Evolutionary conservation across 2,888 invertebrate genomes (phyloP), one percentile per base, ranked within the genome.

Genomic region (Kuschelorhynchus macadamiae): DNA sequence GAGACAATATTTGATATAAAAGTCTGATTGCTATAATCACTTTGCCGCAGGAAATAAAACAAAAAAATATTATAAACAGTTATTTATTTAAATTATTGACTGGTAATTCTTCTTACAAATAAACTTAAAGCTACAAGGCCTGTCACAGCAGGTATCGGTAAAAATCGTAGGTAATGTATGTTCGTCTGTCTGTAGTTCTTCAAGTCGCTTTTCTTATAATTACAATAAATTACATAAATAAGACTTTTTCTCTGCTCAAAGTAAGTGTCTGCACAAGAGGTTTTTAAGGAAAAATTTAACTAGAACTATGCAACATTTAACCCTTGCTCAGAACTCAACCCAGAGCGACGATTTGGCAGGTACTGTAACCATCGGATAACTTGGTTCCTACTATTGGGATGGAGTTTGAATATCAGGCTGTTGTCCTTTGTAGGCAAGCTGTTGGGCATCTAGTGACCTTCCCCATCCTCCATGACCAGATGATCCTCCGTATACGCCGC

Each of bases 381-480:
- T 30, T 32, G 41, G 30, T 61, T 60, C 16, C 63, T 67, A 59
- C 52, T 67, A 52, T 25, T 50, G 36, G 11, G 41, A 16, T 59
- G 60, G 61, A 41, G 55, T 16, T 70, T 78, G 81, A 89, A 82
- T 89, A 89, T 76, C 73, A 69, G 77, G 80, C 39, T 76, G 73
- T 83, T 94, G 93, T 73, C 89, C 92, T 74, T 89, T 88, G 85
- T 93, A 94, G 71, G 94, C 94, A 81, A 94, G 84, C 78, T 90
- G 90, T 81, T 94, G 93, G 70, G 92, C 90, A 71, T 89, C 89
- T 71, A 91, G 83, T 63, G 92, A 91, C 76, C 94, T 88, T 61
- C 93, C 93, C 93, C 93, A 93, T 67, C 90, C 90, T 57, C 87
- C 87, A 61, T 86, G 86, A 17, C 89, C 90, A n/a, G n/a, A n/a